These are phyloP conservation scores for Parthenolecanium corni DNA, from an alignment of 2,888 invertebrate genomes.

Conservation along the genomic window DNA sequence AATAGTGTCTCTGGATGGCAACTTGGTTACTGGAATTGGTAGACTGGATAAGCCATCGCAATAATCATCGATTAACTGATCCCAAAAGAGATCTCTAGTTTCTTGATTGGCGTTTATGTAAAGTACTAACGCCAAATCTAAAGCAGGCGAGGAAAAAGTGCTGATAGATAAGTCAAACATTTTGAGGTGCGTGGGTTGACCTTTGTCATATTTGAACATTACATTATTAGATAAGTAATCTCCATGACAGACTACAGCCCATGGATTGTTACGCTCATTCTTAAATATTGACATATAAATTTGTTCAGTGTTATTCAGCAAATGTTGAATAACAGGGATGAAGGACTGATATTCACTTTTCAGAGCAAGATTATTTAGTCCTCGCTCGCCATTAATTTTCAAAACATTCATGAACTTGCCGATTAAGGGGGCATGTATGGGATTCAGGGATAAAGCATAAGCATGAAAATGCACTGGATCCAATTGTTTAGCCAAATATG, in stretches of 20 bases:
- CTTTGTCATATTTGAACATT: background rate
- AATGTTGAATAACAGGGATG: no score
- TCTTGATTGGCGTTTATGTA: background rate
- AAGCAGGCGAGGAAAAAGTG: background rate
- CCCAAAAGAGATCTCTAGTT: background rate
- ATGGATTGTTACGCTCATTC: background rate
- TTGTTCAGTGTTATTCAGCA: background rate
- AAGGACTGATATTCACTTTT: no score
- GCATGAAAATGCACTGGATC: no score
- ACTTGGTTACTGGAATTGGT: background rate
- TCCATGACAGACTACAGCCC: background rate
- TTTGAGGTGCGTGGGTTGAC: background rate
- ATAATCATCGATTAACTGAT: conserved; percentile 1
- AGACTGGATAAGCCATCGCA: background rate
- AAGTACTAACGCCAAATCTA: background rate
- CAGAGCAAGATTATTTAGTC: background rate
- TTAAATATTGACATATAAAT: background rate
- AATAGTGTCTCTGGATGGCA: background rate
- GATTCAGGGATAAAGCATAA: no score
- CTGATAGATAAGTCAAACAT: background rate
- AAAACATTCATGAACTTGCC: background rate
- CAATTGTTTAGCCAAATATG: background rate
- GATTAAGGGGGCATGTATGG: background rate
- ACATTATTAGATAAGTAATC: background rate
- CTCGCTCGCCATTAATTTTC: background rate